Evolutionary conservation across 1,140 invertebrate species (phyloP).

Genomic region (Choristoneura fumiferana): DNA sequence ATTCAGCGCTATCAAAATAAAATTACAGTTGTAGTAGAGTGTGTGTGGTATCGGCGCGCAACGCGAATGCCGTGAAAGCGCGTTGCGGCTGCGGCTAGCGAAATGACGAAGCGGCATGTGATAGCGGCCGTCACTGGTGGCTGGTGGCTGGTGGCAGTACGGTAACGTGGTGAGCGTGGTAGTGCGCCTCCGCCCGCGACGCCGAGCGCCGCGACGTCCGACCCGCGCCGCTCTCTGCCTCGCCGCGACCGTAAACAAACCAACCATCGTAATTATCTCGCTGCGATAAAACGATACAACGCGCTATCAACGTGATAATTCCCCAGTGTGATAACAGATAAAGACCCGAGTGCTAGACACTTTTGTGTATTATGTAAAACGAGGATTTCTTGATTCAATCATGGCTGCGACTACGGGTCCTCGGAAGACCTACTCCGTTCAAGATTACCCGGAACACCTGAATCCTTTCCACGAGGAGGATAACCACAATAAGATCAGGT

Average conservation of each 20-base stretch:
- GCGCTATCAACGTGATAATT: slow-evolving; percentile 70
- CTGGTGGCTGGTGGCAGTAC: slow-evolving; percentile 19
- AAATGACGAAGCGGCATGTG: slow-evolving; percentile 18
- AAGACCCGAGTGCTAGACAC: slow-evolving; percentile 61
- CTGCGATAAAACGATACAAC: slow-evolving; percentile 63
- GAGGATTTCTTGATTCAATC: slow-evolving; percentile 37
- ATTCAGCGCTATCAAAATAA: too few species aligned
- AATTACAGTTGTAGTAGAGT: too few species aligned
- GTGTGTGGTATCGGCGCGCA: too few species aligned
- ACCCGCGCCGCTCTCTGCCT: slow-evolving; percentile 26
- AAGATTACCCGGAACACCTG: slow-evolving; percentile 85
- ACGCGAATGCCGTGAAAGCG: too few species aligned
- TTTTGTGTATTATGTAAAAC: slow-evolving; percentile 72
- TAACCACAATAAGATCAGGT: slow-evolving; percentile 79
- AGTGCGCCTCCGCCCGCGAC: slow-evolving; percentile 55
- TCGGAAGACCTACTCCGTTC: slow-evolving; percentile 74
- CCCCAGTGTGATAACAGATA: slow-evolving; percentile 70
- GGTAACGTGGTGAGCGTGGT: slow-evolving; percentile 42
- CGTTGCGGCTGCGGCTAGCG: too few species aligned
- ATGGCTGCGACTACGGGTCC: slow-evolving; percentile 61
- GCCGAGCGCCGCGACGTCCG: slow-evolving; percentile 38
- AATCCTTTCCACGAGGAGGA: slow-evolving; percentile 86
- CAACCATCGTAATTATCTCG: slow-evolving; percentile 55
- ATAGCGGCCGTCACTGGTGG: slow-evolving; percentile 23
- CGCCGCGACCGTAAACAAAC: slow-evolving; percentile 73